phyloP scores from a whole-genome alignment of 2,888 invertebrate genomes.

The Netelia virgata region DNA sequence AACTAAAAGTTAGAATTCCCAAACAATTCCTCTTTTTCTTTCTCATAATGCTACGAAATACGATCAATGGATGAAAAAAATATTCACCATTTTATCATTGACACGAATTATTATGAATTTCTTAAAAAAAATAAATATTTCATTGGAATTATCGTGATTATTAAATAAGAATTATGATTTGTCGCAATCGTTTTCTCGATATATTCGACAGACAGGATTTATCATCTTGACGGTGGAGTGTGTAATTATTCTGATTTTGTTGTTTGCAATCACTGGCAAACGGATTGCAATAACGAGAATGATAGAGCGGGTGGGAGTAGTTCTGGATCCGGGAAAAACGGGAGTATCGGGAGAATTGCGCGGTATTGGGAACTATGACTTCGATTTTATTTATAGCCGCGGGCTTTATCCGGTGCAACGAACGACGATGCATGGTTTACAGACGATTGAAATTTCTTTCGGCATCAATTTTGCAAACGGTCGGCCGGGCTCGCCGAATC shows the following conservation, averaged over 20 bases:
- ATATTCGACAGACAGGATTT: not conserved
- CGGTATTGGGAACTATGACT: not conserved
- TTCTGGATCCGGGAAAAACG: not conserved
- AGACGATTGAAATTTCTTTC: not conserved
- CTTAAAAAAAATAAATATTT: too few relatives aligned
- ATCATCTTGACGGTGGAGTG: not conserved
- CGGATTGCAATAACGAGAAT: not conserved
- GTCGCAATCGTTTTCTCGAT: too few relatives aligned
- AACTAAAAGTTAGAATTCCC: too few relatives aligned
- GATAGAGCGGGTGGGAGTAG: not conserved
- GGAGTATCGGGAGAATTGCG: conserved; percentile 12
- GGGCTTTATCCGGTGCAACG: not conserved
- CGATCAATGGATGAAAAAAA: too few relatives aligned
- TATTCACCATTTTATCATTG: too few relatives aligned
- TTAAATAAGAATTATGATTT: too few relatives aligned
- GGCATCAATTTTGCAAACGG: not conserved
- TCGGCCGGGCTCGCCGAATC: too few relatives aligned
- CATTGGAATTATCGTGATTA: too few relatives aligned
- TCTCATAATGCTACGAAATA: too few relatives aligned
- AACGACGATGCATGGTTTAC: not conserved
- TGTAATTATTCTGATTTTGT: not conserved
- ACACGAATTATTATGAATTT: too few relatives aligned
- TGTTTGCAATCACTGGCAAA: not conserved
- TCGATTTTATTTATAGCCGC: conserved; percentile 7
- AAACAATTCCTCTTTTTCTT: too few relatives aligned